Evolutionary conservation across 2,797 vertebrate species (phyloP), one percentile per base, ranked within the genome.

Genomic region (Varecia variegata): DNA sequence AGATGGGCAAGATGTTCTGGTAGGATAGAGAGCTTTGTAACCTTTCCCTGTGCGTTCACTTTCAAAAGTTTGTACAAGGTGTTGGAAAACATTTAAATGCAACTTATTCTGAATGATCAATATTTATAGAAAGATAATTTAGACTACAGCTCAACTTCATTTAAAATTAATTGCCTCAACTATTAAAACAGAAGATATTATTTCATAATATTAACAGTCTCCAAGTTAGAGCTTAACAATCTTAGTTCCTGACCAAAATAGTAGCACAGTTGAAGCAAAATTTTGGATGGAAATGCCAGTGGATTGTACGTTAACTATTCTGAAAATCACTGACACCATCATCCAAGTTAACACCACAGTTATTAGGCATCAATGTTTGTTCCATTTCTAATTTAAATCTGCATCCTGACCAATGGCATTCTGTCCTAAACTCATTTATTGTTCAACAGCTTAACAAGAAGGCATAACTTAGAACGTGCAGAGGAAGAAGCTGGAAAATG

Each of bases 381-480:
- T 87, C 76, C 40, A 93, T 38, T 84, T 94, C 67, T 92, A 67
- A 96, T 90, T 86, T 93, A 83, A 83, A 70, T 89, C 43, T 94
- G 15, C 47, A 40, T 54, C 40, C 30, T 70, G 25, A 71, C 12
- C 54, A 54, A 86, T 74, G 93, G 2, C 43, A 74, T 87, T 95
- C 87, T 70, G 25, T 76, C 67, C 92, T 60, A 88, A 89, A 82
- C 18, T 32, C 30, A 92, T 81, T 77, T 80, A 93, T 77, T 93
- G 73, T 93, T 97, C 68, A 86, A 38, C 7, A 92, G 70, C 32
- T 35, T 76, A 56, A 79, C 92, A 6, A 86, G 32, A 27, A 96
- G 7, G 54, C 60, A 92, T 5, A 21, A 68, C 23, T 95, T 60
- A 76, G 32, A 79, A 83, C 20, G 88, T 93, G 1, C 25, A 81